Percentiles rank a stretch among this genome's conserved stretches.
Evolutionary conservation across 2,888 invertebrate species (phyloP).

Genomic region (Plebejus argus): DNA sequence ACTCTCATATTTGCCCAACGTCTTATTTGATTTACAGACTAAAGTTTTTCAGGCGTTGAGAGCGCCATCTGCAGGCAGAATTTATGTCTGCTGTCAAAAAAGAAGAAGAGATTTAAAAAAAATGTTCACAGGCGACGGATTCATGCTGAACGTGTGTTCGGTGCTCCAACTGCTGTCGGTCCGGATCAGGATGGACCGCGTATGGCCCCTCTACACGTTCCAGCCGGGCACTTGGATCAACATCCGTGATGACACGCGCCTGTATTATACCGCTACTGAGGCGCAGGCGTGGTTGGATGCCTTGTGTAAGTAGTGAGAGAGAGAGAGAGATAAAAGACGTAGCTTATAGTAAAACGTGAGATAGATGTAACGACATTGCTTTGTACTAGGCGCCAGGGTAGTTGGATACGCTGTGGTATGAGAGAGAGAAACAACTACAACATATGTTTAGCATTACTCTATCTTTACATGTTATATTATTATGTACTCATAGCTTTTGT

Average conservation of each 20-base stretch:
- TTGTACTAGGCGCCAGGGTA: not conserved
- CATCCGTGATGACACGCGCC: conserved; percentile 89
- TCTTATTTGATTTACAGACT: no score
- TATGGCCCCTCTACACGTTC: conserved; percentile 94
- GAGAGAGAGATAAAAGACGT: not conserved
- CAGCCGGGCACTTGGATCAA: conserved; percentile 88
- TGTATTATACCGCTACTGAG: conserved; percentile 91
- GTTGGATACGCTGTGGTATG: no score
- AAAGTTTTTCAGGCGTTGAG: no score
- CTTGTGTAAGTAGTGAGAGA: conserved; percentile 74
- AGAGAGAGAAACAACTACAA: no score
- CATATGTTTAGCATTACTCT: no score
- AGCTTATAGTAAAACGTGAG: not conserved
- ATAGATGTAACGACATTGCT: not conserved
- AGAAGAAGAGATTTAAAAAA: not conserved
- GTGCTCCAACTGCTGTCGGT: conserved; percentile 94
- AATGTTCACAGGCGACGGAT: conserved; percentile 88
- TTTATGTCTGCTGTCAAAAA: not conserved
- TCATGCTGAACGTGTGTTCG: conserved; percentile 95
- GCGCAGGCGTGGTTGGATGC: conserved; percentile 87
- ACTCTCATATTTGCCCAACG: no score
- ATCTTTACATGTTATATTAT: no score
- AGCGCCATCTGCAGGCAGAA: not conserved
- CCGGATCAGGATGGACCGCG: conserved; percentile 94
- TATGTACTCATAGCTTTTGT: no score